These are phyloP conservation scores for Cheilosia variabilis DNA, from an alignment of 2,888 invertebrate genomes.

Conservation along the genomic window DNA sequence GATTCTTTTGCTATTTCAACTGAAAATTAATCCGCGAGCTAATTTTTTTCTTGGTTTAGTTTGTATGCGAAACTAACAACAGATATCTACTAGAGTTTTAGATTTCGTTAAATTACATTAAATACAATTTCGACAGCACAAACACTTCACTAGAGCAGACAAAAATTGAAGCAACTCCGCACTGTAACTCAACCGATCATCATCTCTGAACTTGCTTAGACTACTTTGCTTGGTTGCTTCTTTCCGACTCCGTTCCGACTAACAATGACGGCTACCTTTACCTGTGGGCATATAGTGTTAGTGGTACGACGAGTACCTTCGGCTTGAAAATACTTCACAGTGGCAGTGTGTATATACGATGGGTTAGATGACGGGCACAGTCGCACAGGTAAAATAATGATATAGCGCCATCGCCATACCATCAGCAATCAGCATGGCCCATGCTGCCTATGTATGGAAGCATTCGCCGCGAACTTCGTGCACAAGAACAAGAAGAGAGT, in stretches of 20 bases:
- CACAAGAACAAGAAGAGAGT: slow-evolving; percentile 49
- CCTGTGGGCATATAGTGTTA: slow-evolving; percentile 59
- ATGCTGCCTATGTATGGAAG: slow-evolving; percentile 28
- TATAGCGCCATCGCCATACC: slow-evolving; percentile 52
- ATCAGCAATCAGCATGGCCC: neutral
- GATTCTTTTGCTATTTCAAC: slow-evolving; percentile 8
- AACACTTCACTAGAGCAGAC: slow-evolving; percentile 22
- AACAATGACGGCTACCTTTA: slow-evolving; percentile 61
- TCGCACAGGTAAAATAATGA: slow-evolving; percentile 46
- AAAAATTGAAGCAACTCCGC: slow-evolving; percentile 38
- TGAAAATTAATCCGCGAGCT: neutral
- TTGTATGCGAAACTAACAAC: neutral
- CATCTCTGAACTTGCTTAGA: slow-evolving; percentile 71
- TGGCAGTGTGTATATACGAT: slow-evolving; percentile 15
- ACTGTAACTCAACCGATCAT: slow-evolving; percentile 65
- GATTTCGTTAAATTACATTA: neutral
- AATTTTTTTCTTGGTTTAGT: neutral
- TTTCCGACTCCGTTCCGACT: slow-evolving; percentile 35
- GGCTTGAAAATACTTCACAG: slow-evolving; percentile 24
- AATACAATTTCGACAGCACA: slow-evolving; percentile 30
- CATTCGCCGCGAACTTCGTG: slow-evolving; percentile 9
- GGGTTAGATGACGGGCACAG: slow-evolving; percentile 44
- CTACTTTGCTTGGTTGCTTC: slow-evolving; percentile 73
- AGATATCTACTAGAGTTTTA: neutral
- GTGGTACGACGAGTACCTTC: slow-evolving; percentile 21